Conservation (phyloP, 2,888 invertebrate species). For the Mylabris sibirica region DNA sequence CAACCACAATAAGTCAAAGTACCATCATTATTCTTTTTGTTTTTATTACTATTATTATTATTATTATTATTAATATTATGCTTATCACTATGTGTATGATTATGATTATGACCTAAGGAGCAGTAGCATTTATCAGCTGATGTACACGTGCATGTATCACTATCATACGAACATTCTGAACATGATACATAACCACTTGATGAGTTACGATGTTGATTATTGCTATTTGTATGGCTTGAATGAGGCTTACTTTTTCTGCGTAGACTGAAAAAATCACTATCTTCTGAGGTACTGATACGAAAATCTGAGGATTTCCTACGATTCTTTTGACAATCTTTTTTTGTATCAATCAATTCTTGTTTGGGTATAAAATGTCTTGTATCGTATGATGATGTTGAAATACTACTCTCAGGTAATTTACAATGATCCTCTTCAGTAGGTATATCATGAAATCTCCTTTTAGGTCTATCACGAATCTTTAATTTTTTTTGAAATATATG, state of each 20-base stretch:
- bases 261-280: slow-evolving; percentile 62
- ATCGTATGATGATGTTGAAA: slow-evolving; percentile 70
- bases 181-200: slow-evolving; percentile 81
- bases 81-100: slow-evolving; percentile 33
- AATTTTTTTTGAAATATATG: slow-evolving; percentile 68
- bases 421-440: slow-evolving; percentile 18
- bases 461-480: slow-evolving; percentile 15
- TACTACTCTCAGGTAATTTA: slow-evolving; percentile 66
- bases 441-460: slow-evolving; percentile 17
- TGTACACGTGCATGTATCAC: slow-evolving; percentile 80
- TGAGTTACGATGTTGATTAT: slow-evolving; percentile 58
- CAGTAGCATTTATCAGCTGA: slow-evolving; percentile 87
- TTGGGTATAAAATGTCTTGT: slow-evolving; percentile 69
- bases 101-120: slow-evolving; percentile 70
- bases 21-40: slow-evolving; percentile 10
- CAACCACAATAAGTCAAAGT: slow-evolving; percentile 73
- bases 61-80: slow-evolving; percentile 46
- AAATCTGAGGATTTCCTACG: slow-evolving; percentile 24
- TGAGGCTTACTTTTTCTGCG: slow-evolving; percentile 51
- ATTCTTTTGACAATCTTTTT: slow-evolving; percentile 41
- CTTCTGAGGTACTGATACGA: slow-evolving; percentile 60
- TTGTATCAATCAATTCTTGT: slow-evolving; percentile 56
- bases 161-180: slow-evolving; percentile 86
- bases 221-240: slow-evolving; percentile 31
- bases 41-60: slow-evolving; percentile 59